Conservation (phyloP, 2,113 vertebrate genomes). For the Grantiella picta region DNA sequence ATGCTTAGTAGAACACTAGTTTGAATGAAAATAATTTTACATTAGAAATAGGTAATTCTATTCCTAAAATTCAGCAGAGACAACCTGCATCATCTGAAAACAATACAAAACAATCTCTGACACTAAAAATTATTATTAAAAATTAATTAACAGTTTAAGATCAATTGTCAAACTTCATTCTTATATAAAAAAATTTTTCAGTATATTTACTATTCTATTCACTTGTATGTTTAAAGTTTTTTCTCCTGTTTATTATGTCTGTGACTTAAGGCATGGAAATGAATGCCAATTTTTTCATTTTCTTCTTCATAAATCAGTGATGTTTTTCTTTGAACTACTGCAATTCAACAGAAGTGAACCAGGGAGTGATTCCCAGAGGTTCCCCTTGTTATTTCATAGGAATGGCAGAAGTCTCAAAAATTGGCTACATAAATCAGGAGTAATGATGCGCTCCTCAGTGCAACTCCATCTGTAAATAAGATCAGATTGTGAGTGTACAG, state of each 20-base stretch:
- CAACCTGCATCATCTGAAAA: neutral
- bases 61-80: neutral
- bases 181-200: neutral
- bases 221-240: slow-evolving; percentile 8
- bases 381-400: neutral
- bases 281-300: neutral
- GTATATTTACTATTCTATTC: neutral
- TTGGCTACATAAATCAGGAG: neutral
- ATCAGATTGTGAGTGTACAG: neutral
- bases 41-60: neutral
- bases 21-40: neutral
- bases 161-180: neutral
- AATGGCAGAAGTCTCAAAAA: neutral
- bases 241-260: neutral
- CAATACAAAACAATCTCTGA: neutral
- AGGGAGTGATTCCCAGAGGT: neutral
- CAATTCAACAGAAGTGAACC: neutral
- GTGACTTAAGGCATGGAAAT: neutral
- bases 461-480: neutral
- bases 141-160: neutral
- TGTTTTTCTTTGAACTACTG: slow-evolving; percentile 7
- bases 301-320: neutral
- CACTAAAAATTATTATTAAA: neutral
- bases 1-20: neutral
- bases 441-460: neutral